These are phyloP conservation scores for Ara ararauna DNA, from an alignment of 2,797 vertebrate genomes.

Conservation along the genomic window DNA sequence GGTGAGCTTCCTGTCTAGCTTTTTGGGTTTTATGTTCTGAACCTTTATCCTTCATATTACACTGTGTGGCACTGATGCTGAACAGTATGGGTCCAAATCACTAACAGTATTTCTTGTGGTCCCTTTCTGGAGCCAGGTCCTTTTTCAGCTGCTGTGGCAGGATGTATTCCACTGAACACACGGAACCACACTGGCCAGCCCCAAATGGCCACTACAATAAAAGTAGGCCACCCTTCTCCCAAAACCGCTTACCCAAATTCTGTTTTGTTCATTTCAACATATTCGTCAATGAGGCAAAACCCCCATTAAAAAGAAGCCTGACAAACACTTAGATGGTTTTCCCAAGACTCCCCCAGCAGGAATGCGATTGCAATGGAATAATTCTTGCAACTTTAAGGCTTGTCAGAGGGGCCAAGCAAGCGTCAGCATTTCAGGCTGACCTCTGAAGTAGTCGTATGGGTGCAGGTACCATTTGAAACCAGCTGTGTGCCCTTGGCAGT, in stretches of 20 bases:
- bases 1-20: neutral
- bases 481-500: rapidly evolving
- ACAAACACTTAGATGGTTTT: neutral
- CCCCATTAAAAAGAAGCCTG: neutral
- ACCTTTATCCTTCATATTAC: neutral
- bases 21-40: neutral
- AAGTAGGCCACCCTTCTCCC: neutral
- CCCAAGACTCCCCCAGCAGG: neutral
- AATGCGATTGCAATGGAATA: neutral
- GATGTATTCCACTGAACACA: neutral
- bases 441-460: neutral
- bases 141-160: neutral
- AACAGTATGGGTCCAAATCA: neutral
- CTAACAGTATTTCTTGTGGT: neutral
- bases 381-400: neutral
- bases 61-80: neutral
- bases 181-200: neutral
- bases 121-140: neutral
- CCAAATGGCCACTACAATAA: neutral
- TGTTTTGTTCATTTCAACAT: neutral
- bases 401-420: neutral
- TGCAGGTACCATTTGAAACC: neutral
- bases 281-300: neutral
- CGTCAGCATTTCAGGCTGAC: rapidly evolving
- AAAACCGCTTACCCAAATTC: neutral